phyloP scores from a whole-genome alignment of 2,113 vertebrate species.

The Indicator indicator region DNA sequence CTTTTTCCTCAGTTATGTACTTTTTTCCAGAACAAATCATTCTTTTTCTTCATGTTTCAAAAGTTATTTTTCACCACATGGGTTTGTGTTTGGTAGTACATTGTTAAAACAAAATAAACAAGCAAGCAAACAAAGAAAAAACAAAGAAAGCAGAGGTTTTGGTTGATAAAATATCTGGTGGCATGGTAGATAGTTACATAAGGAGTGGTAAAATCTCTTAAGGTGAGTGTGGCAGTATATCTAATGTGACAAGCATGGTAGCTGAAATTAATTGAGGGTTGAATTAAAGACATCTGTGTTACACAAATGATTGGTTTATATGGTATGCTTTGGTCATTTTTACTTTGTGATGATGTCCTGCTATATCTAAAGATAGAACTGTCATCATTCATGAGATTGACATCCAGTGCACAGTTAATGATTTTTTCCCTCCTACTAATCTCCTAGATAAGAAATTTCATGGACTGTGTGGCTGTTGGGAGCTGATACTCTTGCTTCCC shows the following conservation, averaged over 20 bases:
- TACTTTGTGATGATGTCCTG: background rate
- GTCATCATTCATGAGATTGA: background rate
- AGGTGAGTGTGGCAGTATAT: background rate
- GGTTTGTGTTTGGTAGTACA: background rate
- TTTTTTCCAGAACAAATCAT: too few relatives aligned
- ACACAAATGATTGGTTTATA: background rate
- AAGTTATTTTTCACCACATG: too few relatives aligned
- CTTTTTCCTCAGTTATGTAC: too few relatives aligned
- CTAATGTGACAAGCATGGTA: background rate
- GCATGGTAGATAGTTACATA: conserved; percentile 23
- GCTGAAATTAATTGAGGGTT: background rate
- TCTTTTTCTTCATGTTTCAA: too few relatives aligned
- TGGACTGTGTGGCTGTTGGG: background rate
- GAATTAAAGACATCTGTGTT: background rate
- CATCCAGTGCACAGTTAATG: background rate
- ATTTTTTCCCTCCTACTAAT: background rate
- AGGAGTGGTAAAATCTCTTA: background rate
- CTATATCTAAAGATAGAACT: background rate
- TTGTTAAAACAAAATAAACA: background rate
- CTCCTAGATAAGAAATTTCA: background rate
- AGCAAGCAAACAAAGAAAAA: too few relatives aligned
- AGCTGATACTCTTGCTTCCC: background rate
- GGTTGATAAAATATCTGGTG: background rate
- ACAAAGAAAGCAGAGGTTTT: too few relatives aligned
- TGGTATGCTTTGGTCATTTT: background rate